Conservation (phyloP, 1,140 invertebrate species). For the Leptopilina boulardi region DNA sequence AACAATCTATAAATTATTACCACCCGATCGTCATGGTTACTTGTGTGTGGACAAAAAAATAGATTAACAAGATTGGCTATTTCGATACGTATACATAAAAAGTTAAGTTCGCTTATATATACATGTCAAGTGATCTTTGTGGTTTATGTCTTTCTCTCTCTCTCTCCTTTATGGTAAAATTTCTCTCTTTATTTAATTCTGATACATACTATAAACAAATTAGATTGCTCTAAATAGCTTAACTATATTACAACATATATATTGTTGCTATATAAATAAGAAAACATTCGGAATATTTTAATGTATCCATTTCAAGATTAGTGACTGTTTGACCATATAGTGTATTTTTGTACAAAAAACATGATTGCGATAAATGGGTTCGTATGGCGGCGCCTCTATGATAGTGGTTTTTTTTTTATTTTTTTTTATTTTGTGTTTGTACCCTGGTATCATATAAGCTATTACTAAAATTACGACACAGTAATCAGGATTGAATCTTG, state of each 20-base stretch:
- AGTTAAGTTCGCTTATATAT: constrained; percentile 26
- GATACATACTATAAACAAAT: constrained; percentile 8
- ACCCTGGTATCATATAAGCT: constrained; percentile 7
- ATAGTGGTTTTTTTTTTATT: background rate
- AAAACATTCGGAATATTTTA: constrained; percentile 13
- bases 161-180: background rate
- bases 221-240: constrained; percentile 24
- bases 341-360: background rate
- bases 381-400: constrained; percentile 19
- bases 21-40: constrained; percentile 24
- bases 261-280: background rate
- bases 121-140: constrained; percentile 9
- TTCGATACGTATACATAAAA: background rate
- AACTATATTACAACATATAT: background rate
- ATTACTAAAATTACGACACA: constrained; percentile 30
- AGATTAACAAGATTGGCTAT: constrained; percentile 23
- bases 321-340: background rate
- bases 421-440: background rate
- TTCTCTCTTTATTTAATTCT: constrained; percentile 7
- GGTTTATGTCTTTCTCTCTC: constrained; percentile 17
- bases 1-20: constrained; percentile 45
- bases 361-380: constrained; percentile 9
- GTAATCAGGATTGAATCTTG: constrained; percentile 27
- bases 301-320: background rate
- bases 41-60: constrained; percentile 15